These are phyloP conservation scores for Acanthoscelides obtectus DNA, from an alignment of 2,888 invertebrate genomes.

Conservation along the genomic window DNA sequence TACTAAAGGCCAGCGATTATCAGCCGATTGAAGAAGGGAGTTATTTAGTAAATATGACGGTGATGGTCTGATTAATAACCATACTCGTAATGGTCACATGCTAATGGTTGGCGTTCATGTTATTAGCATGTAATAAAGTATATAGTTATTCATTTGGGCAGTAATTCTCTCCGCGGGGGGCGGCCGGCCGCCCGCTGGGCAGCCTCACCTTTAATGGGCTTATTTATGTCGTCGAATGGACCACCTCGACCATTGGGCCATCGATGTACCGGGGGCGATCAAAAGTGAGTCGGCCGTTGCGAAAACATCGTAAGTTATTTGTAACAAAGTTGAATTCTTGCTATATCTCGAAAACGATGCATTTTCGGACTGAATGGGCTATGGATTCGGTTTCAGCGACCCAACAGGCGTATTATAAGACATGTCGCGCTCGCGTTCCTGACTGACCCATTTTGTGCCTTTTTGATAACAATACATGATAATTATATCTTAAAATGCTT, in stretches of 20 bases:
- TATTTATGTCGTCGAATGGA: conserved; percentile 43
- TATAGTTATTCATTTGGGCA: conserved; percentile 50
- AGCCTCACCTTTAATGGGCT: conserved; percentile 51
- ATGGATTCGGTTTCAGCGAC: too few species aligned
- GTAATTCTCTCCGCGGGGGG: conserved; percentile 48
- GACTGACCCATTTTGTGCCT: too few species aligned
- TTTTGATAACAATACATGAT: too few species aligned
- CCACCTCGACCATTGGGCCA: neutral
- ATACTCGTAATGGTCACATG: conserved; percentile 40
- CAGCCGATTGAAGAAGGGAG: conserved; percentile 23
- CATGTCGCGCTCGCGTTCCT: too few species aligned
- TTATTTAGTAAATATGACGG: conserved; percentile 32
- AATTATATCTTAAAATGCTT: too few species aligned
- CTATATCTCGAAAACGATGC: too few species aligned
- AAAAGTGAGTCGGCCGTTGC: too few species aligned
- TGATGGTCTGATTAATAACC: conserved; percentile 37
- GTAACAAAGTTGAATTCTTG: too few species aligned
- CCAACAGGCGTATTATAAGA: too few species aligned
- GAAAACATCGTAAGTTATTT: too few species aligned
- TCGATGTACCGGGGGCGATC: neutral
- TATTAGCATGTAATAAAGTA: conserved; percentile 51
- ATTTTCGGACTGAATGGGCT: too few species aligned
- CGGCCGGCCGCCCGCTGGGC: conserved; percentile 44
- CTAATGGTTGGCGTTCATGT: conserved; percentile 45
- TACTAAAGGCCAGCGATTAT: neutral